Percentiles rank a stretch among this genome's conserved stretches.
phyloP scores from a whole-genome alignment of 2,113 vertebrate species.

The Gopherus flavomarginatus region DNA sequence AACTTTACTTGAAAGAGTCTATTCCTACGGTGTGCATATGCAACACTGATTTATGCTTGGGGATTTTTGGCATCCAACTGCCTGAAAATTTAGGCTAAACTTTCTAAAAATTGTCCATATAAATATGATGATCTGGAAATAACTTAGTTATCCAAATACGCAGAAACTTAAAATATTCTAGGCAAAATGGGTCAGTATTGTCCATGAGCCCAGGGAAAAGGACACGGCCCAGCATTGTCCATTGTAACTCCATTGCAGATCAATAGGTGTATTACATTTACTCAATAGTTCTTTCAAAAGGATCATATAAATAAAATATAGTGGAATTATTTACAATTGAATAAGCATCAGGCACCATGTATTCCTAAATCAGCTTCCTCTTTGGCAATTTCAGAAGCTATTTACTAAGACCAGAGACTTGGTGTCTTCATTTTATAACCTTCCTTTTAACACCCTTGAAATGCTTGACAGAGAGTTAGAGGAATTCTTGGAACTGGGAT shows the following conservation, averaged over 20 bases:
- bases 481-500: not conserved
- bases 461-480: not conserved
- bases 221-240: too few species aligned
- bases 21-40: not conserved
- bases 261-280: not conserved
- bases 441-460: not conserved
- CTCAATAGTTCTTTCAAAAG: not conserved
- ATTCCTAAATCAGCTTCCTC: not conserved
- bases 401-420: not conserved
- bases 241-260: not conserved
- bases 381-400: not conserved
- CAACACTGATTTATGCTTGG: not conserved
- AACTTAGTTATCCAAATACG: not conserved
- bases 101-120: not conserved
- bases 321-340: slow-evolving; percentile 30
- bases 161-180: not conserved
- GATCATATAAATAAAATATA: not conserved
- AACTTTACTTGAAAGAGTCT: not conserved
- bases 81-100: not conserved
- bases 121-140: not conserved
- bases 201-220: too few species aligned
- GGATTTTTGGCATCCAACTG: not conserved
- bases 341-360: not conserved
- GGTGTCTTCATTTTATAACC: slow-evolving; percentile 26
- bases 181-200: not conserved